Base-by-base conservation (phyloP, 1,140 invertebrate genomes). In the Zaprionus nigranus region DNA sequence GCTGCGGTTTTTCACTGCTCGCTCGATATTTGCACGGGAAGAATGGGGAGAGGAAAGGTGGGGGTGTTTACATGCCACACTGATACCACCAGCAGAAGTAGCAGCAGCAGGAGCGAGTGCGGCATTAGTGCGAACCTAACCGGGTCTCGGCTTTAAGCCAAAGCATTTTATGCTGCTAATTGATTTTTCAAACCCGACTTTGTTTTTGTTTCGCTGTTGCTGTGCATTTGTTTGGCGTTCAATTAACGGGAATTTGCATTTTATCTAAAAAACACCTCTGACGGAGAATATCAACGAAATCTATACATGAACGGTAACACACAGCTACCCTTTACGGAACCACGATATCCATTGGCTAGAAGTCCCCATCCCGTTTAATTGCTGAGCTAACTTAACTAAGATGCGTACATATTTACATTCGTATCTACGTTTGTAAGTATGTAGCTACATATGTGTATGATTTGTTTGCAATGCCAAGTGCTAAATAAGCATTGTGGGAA, bases 171-270 rank as follows among this genome's bases (percentile, higher is more conserved):
- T 82, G 70, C 67, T 86, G 79, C 83, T 86, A 86, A 86, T 86
- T 86, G 83, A 87, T 86, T 86, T 86, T 86, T 80, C 64, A 87
- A 82, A 77, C 68, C 38, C 36, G 54, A 60, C 43, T 62, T 63
- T 67, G 60, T 76, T 75, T 49, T 71, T 34, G 28, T 43, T 62
- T 46, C 15, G 49, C 26, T 57, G 46, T 40, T 69, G 38, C 30
- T 53, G 6, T 60, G 61, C 77, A 87, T 74, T 86, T 87, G 83
- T 78, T 87, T 86, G 80, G 69, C 83, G 71, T 87, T 86, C 83
- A 86, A 86, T 86, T 86, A 86, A 80, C 79, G 77, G 73, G 73
- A 81, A 87, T 83, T 87, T 87, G 73, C 77, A 88, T 87, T 87
- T 82, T 80, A 80, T 80, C 66, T 75, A 80, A 77, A 77, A 73